Conservation (phyloP, 1,140 invertebrate genomes). For the Micrasema minimum region DNA sequence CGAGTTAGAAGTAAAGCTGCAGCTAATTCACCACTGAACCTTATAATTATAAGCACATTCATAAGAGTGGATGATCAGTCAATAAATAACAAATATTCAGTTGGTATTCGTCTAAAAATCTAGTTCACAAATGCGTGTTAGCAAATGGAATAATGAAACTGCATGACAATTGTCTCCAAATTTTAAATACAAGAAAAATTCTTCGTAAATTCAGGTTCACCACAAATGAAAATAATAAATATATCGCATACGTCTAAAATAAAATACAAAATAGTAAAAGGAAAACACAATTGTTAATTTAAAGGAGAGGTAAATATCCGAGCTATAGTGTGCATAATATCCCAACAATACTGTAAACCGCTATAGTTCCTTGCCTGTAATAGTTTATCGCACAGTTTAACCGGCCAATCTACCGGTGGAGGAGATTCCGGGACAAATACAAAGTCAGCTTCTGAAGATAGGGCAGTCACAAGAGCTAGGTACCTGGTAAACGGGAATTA, state of each 20-base stretch:
- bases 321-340: slow-evolving; percentile 26
- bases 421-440: slow-evolving; percentile 97
- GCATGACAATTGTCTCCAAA: background rate
- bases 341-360: slow-evolving; percentile 41
- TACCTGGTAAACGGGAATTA: slow-evolving; percentile 72
- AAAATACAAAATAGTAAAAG: slow-evolving; percentile 26
- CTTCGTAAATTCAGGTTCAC: slow-evolving; percentile 8
- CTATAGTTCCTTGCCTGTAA: slow-evolving; percentile 78
- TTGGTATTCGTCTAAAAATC: too few species aligned
- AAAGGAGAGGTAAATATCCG: slow-evolving; percentile 44
- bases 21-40: too few species aligned
- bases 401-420: slow-evolving; percentile 90
- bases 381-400: slow-evolving; percentile 91
- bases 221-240: slow-evolving; percentile 37
- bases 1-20: too few species aligned
- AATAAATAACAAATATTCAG: too few species aligned
- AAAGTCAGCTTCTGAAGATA: slow-evolving; percentile 90
- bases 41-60: too few species aligned
- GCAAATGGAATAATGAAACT: slow-evolving; percentile 6
- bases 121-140: too few species aligned
- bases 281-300: slow-evolving; percentile 37
- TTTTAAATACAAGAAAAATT: background rate
- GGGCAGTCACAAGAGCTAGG: slow-evolving; percentile 89
- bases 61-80: too few species aligned
- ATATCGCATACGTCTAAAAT: slow-evolving; percentile 11